These are phyloP conservation scores for Dascillus cervinus DNA, from an alignment of 2,888 invertebrate species.

Conservation along the genomic window DNA sequence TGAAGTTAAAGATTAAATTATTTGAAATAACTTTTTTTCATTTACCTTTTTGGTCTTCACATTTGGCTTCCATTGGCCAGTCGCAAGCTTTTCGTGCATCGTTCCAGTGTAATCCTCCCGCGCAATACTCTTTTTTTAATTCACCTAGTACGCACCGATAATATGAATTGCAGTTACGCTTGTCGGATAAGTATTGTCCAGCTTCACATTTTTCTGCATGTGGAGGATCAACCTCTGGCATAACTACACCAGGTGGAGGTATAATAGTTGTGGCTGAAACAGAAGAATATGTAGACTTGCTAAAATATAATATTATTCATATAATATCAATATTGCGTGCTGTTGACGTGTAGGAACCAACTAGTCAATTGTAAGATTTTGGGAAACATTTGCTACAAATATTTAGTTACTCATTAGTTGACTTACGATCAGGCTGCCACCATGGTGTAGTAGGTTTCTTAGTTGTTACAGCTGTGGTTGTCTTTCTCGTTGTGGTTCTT, in stretches of 20 bases:
- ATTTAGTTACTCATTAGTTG: no score
- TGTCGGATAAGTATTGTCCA: slow-evolving; percentile 52
- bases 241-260: slow-evolving; percentile 42
- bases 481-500: slow-evolving; percentile 18
- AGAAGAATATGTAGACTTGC: not conserved
- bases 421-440: slow-evolving; percentile 15
- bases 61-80: slow-evolving; percentile 72
- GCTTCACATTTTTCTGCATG: slow-evolving; percentile 36
- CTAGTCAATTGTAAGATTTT: no score
- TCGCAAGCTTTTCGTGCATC: slow-evolving; percentile 59
- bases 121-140: slow-evolving; percentile 64
- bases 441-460: slow-evolving; percentile 13
- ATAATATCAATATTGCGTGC: no score
- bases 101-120: slow-evolving; percentile 78
- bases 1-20: not conserved
- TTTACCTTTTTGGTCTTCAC: slow-evolving; percentile 41
- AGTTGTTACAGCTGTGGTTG: slow-evolving; percentile 19
- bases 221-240: slow-evolving; percentile 40
- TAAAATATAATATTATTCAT: no score
- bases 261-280: slow-evolving; percentile 31
- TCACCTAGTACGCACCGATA: slow-evolving; percentile 69
- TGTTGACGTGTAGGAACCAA: no score
- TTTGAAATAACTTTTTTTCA: slow-evolving; percentile 1
- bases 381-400: no score
- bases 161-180: slow-evolving; percentile 65